phyloP scores from a whole-genome alignment of 2,797 vertebrate species.

The Ctenosaura bakeri region DNA sequence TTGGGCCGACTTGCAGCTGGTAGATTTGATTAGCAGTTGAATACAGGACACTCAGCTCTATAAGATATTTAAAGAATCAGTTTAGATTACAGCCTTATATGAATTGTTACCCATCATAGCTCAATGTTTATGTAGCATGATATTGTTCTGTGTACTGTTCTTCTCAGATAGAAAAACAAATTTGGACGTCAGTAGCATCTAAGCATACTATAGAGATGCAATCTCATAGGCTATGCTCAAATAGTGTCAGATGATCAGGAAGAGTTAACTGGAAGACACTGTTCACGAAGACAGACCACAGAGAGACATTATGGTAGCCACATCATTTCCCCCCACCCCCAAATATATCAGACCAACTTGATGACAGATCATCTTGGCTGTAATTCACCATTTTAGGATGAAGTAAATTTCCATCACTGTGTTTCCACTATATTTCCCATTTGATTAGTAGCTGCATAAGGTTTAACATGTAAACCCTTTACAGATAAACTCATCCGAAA shows the following conservation, averaged over 20 bases:
- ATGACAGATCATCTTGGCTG: background rate
- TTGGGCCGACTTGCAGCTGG: conserved; percentile 81
- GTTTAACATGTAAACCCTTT: background rate
- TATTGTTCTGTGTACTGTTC: background rate
- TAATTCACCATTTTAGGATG: background rate
- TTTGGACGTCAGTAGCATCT: background rate
- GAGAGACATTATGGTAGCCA: background rate
- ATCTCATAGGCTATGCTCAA: background rate
- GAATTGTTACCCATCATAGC: too few relatives aligned
- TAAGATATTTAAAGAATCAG: background rate
- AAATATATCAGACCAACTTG: background rate
- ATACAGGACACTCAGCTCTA: conserved; percentile 86
- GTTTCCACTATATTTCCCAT: background rate
- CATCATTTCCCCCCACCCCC: accelerated
- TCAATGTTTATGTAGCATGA: background rate
- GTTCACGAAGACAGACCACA: background rate
- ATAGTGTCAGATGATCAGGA: background rate
- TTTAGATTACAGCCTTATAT: background rate
- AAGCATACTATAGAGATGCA: background rate
- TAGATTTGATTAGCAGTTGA: conserved; percentile 74
- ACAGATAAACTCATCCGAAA: background rate
- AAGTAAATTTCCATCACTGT: background rate
- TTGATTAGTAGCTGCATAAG: background rate
- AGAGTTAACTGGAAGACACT: background rate
- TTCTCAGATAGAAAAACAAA: background rate